Conservation (phyloP, 1,140 invertebrate species). For the Neomicropteryx cornuta region DNA sequence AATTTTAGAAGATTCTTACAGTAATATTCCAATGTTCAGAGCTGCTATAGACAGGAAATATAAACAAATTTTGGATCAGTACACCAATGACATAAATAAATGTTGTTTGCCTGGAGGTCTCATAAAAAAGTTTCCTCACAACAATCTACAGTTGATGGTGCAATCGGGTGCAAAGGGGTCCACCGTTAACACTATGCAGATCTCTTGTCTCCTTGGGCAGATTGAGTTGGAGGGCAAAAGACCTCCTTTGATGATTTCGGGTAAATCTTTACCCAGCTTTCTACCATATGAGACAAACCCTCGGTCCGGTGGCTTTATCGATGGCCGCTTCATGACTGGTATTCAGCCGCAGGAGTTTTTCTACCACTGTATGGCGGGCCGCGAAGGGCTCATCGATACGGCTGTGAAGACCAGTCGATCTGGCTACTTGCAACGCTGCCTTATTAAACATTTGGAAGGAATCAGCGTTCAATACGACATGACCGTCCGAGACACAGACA, state of each 20-base stretch:
- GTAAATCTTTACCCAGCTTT: conserved; percentile 88
- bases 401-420: conserved; percentile 90
- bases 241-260: conserved; percentile 89
- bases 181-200: conserved; percentile 93
- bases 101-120: conserved; percentile 73
- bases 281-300: conserved; percentile 82
- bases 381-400: conserved; percentile 85
- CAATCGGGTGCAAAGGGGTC: conserved; percentile 97
- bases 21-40: conserved; percentile 64
- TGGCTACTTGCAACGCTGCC: conserved; percentile 94
- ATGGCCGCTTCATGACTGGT: conserved; percentile 92
- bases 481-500: conserved; percentile 92
- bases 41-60: conserved; percentile 73
- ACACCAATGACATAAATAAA: conserved; percentile 85
- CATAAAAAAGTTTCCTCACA: conserved; percentile 79
- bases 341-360: conserved; percentile 97
- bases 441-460: conserved; percentile 97
- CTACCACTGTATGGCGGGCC: conserved; percentile 99
- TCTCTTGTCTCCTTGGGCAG: conserved; percentile 92
- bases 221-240: conserved; percentile 97
- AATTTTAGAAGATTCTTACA: conserved; percentile 60
- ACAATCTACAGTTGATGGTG: conserved; percentile 97
- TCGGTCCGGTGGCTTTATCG: conserved; percentile 91
- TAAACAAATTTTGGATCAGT: conserved; percentile 69
- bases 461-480: conserved; percentile 82